A percentile compares a stretch with the other conserved stretches of the same genome.
These are phyloP conservation scores for Chymomyza procnemis DNA, from an alignment of 2,888 invertebrate species.

Conservation along the genomic window DNA sequence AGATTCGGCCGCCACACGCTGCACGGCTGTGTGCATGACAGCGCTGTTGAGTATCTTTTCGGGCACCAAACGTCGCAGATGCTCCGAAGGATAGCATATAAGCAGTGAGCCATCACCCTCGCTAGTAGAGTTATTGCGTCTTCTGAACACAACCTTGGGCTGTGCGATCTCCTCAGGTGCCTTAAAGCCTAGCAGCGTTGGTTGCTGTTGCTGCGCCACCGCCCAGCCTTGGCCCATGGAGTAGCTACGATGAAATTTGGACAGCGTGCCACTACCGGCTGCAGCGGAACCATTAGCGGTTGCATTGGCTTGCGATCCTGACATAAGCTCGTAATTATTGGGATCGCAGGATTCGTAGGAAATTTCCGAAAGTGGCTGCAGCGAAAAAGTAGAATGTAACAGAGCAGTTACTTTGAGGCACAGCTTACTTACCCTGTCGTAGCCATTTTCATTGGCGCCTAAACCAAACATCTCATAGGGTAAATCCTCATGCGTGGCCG, in stretches of 20 bases:
- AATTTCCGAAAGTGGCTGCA: slow-evolving; percentile 78
- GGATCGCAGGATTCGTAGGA: slow-evolving; percentile 78
- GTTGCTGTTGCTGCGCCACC: slow-evolving; percentile 68
- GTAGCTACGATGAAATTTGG: slow-evolving; percentile 88
- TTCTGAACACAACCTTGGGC: slow-evolving; percentile 80
- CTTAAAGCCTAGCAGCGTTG: slow-evolving; percentile 17
- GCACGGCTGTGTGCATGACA: slow-evolving; percentile 66
- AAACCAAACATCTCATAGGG: slow-evolving; percentile 78
- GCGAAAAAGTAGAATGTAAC: not conserved
- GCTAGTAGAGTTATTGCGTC: slow-evolving; percentile 85
- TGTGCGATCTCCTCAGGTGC: slow-evolving; percentile 52
- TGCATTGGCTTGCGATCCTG: slow-evolving; percentile 59
- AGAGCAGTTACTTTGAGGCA: not conserved
- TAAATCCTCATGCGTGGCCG: slow-evolving; percentile 75
- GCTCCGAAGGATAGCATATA: slow-evolving; percentile 92
- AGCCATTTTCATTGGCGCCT: slow-evolving; percentile 75
- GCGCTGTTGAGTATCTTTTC: slow-evolving; percentile 80
- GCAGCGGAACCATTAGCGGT: slow-evolving; percentile 35
- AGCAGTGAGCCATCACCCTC: slow-evolving; percentile 81
- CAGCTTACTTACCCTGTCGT: slow-evolving; percentile 72
- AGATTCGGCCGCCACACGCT: slow-evolving; percentile 55
- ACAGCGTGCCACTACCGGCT: slow-evolving; percentile 56
- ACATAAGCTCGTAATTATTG: slow-evolving; percentile 75
- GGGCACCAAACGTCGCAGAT: slow-evolving; percentile 88
- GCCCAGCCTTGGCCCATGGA: slow-evolving; percentile 87